Base-by-base conservation (phyloP, 2,888 invertebrate species). In the Podotricha telesiphe region DNA sequence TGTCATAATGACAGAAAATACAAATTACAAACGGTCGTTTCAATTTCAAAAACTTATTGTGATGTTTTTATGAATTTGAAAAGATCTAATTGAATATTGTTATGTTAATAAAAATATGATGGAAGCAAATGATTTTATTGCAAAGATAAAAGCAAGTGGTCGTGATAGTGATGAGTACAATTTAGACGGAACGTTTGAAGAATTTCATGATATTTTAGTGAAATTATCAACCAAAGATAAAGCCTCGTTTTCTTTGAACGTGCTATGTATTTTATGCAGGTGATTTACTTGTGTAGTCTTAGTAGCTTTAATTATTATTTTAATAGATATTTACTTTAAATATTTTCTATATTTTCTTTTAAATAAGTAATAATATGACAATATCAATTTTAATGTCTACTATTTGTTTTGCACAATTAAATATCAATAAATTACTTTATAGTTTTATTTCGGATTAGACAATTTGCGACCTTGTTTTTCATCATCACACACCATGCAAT, bases 251-350 rank as follows among this genome's bases (percentile, higher is more conserved):
- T 83, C 89, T 11, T 73, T 92, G 17, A 92, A 91, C 70, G 84
- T 90, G 19, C 76, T 92, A 5, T 90, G 90, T 77, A 85, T 85
- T 70, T 70, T 92, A 28, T 91, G 89, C 88, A 90, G 92, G 92
- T 91, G 79, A 77, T 65, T 47, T 75, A 17, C 28, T 45, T 51
- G 58, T 17, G 1, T 51, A 51, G 22, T 22, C 19, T 22, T 20
- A 48, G 19, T 11, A 20, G 11, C 11, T 6, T 28, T 28, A 4
- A 2, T 28, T 2, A 28, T 6, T 28, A 6, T 28, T 28, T 28
- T 28, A 28, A 28, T 28, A 28, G 28, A 6, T 28, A 28, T n/a
- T n/a, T n/a, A n/a, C n/a, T n/a, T n/a, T n/a, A n/a, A n/a, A n/a
- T n/a, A n/a, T n/a, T n/a, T n/a, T n/a, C n/a, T n/a, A n/a, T n/a